Conservation (phyloP, 1,140 invertebrate genomes). For the Coelopa frigida region DNA sequence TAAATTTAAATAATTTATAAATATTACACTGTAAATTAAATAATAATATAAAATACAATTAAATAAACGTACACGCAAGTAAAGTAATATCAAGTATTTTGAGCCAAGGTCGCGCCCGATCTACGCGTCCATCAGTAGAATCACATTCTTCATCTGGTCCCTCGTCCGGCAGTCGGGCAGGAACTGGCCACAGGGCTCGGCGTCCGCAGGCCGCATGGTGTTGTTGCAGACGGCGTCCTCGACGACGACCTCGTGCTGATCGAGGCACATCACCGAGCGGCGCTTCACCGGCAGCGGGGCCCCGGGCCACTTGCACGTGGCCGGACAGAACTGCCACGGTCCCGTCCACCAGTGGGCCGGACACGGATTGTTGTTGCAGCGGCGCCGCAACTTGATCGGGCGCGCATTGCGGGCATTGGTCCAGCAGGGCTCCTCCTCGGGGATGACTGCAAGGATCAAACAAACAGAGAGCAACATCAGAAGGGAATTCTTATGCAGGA, state of each 20-base stretch:
- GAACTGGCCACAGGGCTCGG: constrained; percentile 53
- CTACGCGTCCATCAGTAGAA: too few species aligned
- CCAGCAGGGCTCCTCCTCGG: constrained; percentile 61
- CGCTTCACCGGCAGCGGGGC: constrained; percentile 50
- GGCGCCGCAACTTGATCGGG: constrained; percentile 52
- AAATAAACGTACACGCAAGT: too few species aligned
- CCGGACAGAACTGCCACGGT: constrained; percentile 74
- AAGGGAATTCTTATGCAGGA: background rate
- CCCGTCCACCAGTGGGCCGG: constrained; percentile 73
- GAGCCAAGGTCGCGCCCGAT: too few species aligned
- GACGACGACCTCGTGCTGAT: constrained; percentile 59
- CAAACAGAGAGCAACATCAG: background rate
- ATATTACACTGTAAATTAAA: constrained; percentile 5
- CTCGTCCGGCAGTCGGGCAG: constrained; percentile 50
- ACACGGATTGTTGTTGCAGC: constrained; percentile 64
- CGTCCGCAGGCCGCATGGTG: constrained; percentile 52
- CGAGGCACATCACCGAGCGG: constrained; percentile 67
- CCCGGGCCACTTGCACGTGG: constrained; percentile 51
- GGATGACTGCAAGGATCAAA: constrained; percentile 32
- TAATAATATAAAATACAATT: background rate
- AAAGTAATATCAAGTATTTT: too few species aligned
- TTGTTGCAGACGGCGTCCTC: constrained; percentile 59
- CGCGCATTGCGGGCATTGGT: constrained; percentile 50
- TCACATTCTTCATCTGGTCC: constrained; percentile 4
- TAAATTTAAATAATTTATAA: constrained; percentile 9